A percentile compares a stretch with the other conserved stretches of the same genome.
phyloP scores from a whole-genome alignment of 2,113 vertebrate species.

The Odocoileus virginianus region DNA sequence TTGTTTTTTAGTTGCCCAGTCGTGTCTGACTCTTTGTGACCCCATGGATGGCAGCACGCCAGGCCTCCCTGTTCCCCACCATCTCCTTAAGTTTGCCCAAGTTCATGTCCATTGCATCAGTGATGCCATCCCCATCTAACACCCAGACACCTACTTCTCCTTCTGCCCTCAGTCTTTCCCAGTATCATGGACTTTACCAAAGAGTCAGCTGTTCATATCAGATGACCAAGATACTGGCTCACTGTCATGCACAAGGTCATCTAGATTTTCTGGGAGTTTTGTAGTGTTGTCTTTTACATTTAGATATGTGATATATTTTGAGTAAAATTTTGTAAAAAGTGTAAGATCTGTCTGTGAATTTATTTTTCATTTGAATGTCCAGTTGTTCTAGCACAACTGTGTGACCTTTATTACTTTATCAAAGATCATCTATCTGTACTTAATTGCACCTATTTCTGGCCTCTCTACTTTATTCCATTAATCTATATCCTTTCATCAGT shows the following conservation, averaged over 20 bases:
- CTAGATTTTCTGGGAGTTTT: background rate
- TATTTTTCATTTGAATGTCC: background rate
- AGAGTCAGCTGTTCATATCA: accelerated
- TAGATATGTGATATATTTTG: background rate
- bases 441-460: background rate
- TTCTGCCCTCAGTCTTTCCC: background rate
- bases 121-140: background rate
- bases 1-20: background rate
- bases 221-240: background rate
- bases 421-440: background rate
- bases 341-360: background rate
- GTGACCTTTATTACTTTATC: background rate
- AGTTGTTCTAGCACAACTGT: background rate
- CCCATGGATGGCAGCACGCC: background rate
- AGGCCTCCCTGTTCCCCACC: background rate
- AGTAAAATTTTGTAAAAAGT: background rate
- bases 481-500: background rate
- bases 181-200: background rate
- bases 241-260: background rate
- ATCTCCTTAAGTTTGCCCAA: background rate
- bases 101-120: background rate
- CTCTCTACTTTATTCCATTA: background rate
- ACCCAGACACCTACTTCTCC: background rate
- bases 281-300: background rate
- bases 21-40: background rate